Base-by-base conservation (phyloP, 1,140 invertebrate genomes). In the Lepidotrigona ventralis region DNA sequence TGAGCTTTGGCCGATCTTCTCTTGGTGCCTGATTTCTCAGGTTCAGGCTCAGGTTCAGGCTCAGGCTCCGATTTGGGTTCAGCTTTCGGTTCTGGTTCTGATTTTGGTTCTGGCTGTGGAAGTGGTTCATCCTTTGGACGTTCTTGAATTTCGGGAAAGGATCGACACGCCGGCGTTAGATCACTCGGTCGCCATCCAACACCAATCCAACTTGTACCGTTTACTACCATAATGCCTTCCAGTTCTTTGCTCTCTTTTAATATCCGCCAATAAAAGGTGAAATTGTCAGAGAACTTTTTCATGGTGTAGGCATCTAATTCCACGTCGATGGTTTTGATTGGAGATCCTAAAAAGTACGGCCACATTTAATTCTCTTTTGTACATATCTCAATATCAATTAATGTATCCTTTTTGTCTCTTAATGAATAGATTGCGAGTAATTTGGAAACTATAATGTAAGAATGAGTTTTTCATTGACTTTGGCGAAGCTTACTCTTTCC, bases 181-280 rank as follows among this genome's bases (percentile, higher is more conserved):
- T 95, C 95, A 58, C 94, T 95, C 1, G 98, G 98, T 85, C 97
- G 93, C 97, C 97, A 98, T 17, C 98, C 98, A 17, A 98, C 66
- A 84, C 96, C 98, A n/a, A 97, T 96, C 95, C 98, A 99, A 21
- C 97, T 97, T 1, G 96, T 97, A 1, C 97, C 96, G 88, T 98
- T 98, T 11, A 97, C 97, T 39, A 97, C 95, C 88, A 98, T 95
- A 1, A 98, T 95, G 26, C 98, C 95, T 93, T 99, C 98, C 12
- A 99, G 94, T 94, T 99, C 98, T 51, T 96, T 95, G 21, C 96
- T 95, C 51, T 97, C 96, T 92, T 96, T 96, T 39, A 98, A 89
- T 58, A 98, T 95, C 60, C 97, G 95, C 97, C 98, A 98, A 91
- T 98, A 98, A 39, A 99, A 93, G 5, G 95, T 95, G 90, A 97